Evolutionary conservation across 2,888 invertebrate species (phyloP).

Genomic region (Eledona agricola): DNA sequence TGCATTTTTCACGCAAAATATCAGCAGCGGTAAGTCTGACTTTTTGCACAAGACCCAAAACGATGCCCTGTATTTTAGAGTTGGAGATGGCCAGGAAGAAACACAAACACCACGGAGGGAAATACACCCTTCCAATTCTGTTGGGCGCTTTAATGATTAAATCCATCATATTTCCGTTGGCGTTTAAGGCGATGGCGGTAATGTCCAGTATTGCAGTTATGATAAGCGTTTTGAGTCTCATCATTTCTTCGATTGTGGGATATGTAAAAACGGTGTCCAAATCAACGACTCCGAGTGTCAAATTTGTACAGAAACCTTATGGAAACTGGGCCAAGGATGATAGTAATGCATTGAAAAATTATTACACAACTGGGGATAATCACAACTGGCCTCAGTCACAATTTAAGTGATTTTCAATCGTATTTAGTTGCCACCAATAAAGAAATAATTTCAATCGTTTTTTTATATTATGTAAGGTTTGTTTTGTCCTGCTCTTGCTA

Average conservation of each 20-base stretch:
- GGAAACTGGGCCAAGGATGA: constrained; percentile 62
- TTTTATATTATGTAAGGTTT: too few species aligned
- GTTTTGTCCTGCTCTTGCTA: too few species aligned
- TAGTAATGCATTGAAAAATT: constrained; percentile 56
- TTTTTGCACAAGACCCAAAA: neutral
- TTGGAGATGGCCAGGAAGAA: constrained; percentile 27
- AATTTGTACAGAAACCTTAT: constrained; percentile 53
- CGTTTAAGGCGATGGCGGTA: constrained; percentile 74
- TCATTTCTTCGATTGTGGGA: constrained; percentile 71
- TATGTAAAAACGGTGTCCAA: constrained; percentile 64
- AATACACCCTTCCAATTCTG: constrained; percentile 70
- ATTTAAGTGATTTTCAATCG: too few species aligned
- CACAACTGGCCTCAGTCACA: too few species aligned
- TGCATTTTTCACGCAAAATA: neutral
- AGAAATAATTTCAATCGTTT: too few species aligned
- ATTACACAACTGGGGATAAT: constrained; percentile 33
- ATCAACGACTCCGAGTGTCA: constrained; percentile 56
- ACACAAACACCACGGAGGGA: too few species aligned
- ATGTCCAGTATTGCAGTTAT: constrained; percentile 69
- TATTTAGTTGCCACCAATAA: too few species aligned
- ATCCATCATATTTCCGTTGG: constrained; percentile 72
- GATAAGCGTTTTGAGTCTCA: constrained; percentile 65
- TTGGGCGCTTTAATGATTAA: constrained; percentile 73
- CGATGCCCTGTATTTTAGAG: constrained; percentile 9
- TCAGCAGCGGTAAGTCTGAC: neutral